These are phyloP conservation scores for Mizuhopecten yessoensis DNA, from an alignment of 1,140 invertebrate species.

Conservation along the genomic window DNA sequence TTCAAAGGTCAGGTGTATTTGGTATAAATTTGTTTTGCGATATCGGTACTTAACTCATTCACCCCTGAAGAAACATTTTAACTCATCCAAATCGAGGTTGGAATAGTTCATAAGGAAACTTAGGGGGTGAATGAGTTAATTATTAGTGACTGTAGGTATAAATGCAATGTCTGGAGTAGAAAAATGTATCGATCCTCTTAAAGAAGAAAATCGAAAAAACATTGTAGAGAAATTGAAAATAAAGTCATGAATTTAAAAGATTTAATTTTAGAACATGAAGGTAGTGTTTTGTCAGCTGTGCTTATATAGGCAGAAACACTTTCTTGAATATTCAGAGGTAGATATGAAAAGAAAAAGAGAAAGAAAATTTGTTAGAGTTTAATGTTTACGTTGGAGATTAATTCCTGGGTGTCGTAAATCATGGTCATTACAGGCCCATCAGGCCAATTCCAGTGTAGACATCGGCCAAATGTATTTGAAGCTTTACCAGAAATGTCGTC, in stretches of 20 bases:
- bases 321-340: neutral
- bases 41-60: too few relatives aligned
- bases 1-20: neutral
- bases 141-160: neutral
- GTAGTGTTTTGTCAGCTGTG: neutral
- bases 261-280: neutral
- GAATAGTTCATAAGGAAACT: too few relatives aligned
- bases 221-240: neutral
- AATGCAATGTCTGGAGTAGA: neutral
- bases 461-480: too few relatives aligned
- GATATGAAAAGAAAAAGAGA: neutral
- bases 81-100: too few relatives aligned
- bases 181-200: neutral
- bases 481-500: too few relatives aligned
- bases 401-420: neutral
- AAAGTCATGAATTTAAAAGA: constrained; percentile 3
- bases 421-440: too few relatives aligned
- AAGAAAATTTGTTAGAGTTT: neutral
- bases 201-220: neutral
- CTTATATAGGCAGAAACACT: too few relatives aligned
- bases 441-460: too few relatives aligned
- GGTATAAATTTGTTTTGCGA: too few relatives aligned
- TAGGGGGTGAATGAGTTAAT: too few relatives aligned
- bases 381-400: neutral
- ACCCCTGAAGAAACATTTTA: too few relatives aligned